A percentile compares a stretch with the other conserved stretches of the same genome.
These are phyloP conservation scores for Sitta carolinensis DNA, from an alignment of 2,797 vertebrate species.

Conservation along the genomic window DNA sequence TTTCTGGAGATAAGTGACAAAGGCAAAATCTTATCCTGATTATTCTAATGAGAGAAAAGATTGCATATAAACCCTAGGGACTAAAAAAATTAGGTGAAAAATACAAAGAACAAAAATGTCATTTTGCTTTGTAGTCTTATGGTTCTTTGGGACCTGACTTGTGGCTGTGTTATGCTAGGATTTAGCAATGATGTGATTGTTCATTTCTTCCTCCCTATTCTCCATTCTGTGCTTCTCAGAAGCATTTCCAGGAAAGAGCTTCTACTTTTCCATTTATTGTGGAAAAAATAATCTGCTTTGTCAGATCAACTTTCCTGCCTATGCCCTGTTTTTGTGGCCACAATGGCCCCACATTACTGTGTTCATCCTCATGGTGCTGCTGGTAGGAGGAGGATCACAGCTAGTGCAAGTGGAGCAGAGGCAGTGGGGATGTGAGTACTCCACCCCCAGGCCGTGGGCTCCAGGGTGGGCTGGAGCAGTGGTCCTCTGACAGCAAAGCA, in stretches of 20 bases:
- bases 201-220: background rate
- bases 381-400: background rate
- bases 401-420: background rate
- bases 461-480: background rate
- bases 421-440: background rate
- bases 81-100: background rate
- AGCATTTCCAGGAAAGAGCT: background rate
- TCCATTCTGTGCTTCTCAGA: background rate
- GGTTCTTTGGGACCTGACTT: background rate
- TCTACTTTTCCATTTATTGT: background rate
- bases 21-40: background rate
- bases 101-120: background rate
- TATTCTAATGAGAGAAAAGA: background rate
- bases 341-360: too few species aligned
- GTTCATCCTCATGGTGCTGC: background rate
- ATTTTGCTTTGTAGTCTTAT: constrained; percentile 6
- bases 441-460: fast-evolving
- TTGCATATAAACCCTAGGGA: background rate
- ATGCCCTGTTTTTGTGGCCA: background rate
- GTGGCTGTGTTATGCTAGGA: background rate
- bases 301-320: background rate
- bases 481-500: background rate
- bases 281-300: background rate
- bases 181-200: background rate
- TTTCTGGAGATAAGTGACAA: background rate